Evolutionary conservation across 2,888 invertebrate genomes (phyloP), one percentile per base, ranked within the genome.

Genomic region (Philereme transversata): DNA sequence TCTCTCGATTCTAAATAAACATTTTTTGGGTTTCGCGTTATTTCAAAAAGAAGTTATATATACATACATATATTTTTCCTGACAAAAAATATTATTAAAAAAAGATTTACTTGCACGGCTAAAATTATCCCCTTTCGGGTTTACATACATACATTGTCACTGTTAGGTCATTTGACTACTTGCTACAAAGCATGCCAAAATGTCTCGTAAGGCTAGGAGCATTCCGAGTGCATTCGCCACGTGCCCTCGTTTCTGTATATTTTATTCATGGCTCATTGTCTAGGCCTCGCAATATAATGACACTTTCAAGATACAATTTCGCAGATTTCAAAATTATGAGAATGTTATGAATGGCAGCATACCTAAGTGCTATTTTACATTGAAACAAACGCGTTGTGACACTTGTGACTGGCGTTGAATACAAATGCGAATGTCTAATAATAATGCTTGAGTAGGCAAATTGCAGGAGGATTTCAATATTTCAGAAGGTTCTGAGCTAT

Each of bases 241-340:
- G 58, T 74, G 74, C 62, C 71, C 78, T 64, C 73, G 64, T 78
- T 78, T 71, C 72, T 62, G 69, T 66, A 79, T 80, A 83, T 80
- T 77, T 82, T 83, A 84, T 82, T 84, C 82, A 83, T 78, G 63
- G 70, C 52, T 71, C 75, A 81, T 81, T 77, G 76, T 76, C 70
- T 76, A 71, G 56, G 61, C 65, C 50, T 48, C 38, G 61, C 57
- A 60, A 67, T 64, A 73, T 72, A 74, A 73, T 73, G 70, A 72
- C 73, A 68, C 55, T 51, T 65, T 69, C 67, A 68, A 70, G 67
- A 57, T 67, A 65, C 57, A 46, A 62, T 66, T 69, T 50, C 51
- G 66, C 65, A 60, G 65, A 69, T 73, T 70, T 72, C 68, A 68
- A 69, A 68, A 61, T 74, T 70, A 74, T 71, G 68, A 75, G 67